These are phyloP conservation scores for Battus philenor DNA, from an alignment of 1,140 invertebrate genomes.

Conservation along the genomic window DNA sequence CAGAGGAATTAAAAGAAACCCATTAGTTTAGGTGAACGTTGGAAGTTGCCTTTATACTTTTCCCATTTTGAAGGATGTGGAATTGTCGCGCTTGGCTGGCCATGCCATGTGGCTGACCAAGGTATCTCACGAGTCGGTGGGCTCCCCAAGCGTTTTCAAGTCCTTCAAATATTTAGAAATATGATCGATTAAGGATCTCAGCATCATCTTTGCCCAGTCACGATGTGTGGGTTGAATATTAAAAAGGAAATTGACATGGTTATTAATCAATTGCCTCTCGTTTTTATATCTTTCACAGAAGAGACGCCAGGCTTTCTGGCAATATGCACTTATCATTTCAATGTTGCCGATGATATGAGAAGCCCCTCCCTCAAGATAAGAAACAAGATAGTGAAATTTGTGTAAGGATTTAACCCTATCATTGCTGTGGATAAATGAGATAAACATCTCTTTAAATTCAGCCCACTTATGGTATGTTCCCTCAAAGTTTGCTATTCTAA, in stretches of 20 bases:
- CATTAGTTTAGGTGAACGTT: no score
- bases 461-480: neutral
- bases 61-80: neutral
- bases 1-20: no score
- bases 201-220: neutral
- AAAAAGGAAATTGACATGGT: neutral
- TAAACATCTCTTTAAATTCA: neutral
- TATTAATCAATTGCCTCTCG: neutral
- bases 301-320: neutral
- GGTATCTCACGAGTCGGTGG: neutral
- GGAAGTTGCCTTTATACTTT: no score
- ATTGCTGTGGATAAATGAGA: neutral
- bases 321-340: neutral
- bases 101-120: neutral
- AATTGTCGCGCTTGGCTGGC: slow-evolving; percentile 1
- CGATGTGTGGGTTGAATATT: slow-evolving; percentile 2
- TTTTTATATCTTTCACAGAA: slow-evolving; percentile 4
- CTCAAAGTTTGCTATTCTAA: neutral
- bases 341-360: neutral
- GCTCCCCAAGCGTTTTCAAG: neutral
- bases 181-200: neutral
- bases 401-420: neutral
- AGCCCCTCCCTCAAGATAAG: neutral
- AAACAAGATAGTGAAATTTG: no score
- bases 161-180: slow-evolving; percentile 1